Evolutionary conservation across 2,888 invertebrate genomes (phyloP), one percentile per base, ranked within the genome.

Genomic region (Noctua janthe): DNA sequence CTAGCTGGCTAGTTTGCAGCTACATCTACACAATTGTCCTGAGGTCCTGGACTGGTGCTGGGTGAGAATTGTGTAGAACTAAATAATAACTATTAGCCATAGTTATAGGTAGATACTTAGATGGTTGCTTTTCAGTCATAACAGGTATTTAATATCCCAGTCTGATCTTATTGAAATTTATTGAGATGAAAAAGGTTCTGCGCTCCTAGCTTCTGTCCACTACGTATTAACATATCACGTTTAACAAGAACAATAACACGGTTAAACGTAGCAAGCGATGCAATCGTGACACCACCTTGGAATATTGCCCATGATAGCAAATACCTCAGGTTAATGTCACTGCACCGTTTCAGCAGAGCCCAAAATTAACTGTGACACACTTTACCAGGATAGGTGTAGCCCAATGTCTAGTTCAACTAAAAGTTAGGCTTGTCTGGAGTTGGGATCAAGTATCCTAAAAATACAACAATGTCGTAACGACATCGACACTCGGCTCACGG

Each of bases 361-460:
- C 90, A 88, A 88, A 91, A 89, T 89, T 87, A 91, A 90, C 90
- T 90, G 82, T 92, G 94, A 93, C 95, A 94, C 91, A 95, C 86
- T 94, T 95, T 92, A 92, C 90, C 87, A 88, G 88, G 90, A 91
- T 90, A 90, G 91, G 78, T 86, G 76, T 82, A 90, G 87, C 87
- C 90, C 95, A 96, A 96, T 96, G 96, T 96, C 96, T 96, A 96
- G 96, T 96, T 96, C 95, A 95, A 89, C 90, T 87, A 59, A 54
- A 84, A 80, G 67, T 73, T 78, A 76, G 59, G 49, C 23, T 73
- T 74, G 54, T 35, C 83, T 73, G 81, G 74, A 81, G 78, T 86
- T 76, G 59, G 71, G 20, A 49, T 70, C 13, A 29, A 71, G 54
- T 56, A 69, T 49, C 20, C 71, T 69, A 77, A 73, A 80, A 88